These are phyloP conservation scores for Diachasmimorpha longicaudata DNA, from an alignment of 1,140 invertebrate species.

Conservation along the genomic window DNA sequence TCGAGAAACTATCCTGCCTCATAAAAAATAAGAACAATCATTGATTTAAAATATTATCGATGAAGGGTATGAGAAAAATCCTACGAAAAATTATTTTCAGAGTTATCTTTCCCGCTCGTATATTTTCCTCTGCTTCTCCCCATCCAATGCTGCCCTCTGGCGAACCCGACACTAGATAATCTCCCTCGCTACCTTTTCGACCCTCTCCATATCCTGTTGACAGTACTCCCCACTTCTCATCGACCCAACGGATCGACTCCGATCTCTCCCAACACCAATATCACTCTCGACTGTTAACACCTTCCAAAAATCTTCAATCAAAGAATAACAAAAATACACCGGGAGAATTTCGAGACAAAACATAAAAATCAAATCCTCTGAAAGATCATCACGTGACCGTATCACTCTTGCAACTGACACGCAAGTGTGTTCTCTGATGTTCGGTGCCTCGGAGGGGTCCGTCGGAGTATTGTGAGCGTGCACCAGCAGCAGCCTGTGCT, in stretches of 20 bases:
- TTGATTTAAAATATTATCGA: too few species aligned
- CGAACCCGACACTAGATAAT: neutral
- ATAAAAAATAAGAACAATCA: too few species aligned
- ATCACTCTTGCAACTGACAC: conserved; percentile 12
- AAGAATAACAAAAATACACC: too few species aligned
- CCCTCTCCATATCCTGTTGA: neutral
- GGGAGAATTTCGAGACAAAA: neutral
- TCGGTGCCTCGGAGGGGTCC: neutral
- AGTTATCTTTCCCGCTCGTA: too few species aligned
- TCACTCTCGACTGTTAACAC: neutral
- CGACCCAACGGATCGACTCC: neutral
- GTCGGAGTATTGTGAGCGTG: neutral
- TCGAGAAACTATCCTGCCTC: too few species aligned
- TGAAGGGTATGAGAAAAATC: too few species aligned
- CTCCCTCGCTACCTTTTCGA: neutral
- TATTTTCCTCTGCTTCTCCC: too few species aligned
- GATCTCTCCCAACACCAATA: neutral
- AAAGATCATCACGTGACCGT: conserved; percentile 21
- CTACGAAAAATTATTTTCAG: neutral
- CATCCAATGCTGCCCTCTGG: neutral
- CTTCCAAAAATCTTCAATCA: neutral
- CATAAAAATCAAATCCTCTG: neutral
- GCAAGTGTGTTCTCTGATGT: conserved; percentile 5
- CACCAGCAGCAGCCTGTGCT: conserved; percentile 24
- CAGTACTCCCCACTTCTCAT: neutral